Base-by-base conservation (phyloP, 2,888 invertebrate species). In the Metellina segmentata region DNA sequence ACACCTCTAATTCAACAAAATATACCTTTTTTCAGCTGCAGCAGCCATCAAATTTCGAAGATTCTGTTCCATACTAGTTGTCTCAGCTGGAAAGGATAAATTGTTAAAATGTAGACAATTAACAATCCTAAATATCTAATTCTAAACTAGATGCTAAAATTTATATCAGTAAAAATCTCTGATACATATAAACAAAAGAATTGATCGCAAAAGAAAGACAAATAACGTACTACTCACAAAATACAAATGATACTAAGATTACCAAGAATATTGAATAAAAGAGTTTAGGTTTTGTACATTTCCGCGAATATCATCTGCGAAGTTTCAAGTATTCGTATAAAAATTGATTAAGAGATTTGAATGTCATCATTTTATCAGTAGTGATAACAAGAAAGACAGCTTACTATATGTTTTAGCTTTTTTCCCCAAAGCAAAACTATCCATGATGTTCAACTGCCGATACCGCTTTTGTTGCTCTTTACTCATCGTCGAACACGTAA, bases 21-120 rank as follows among this genome's bases (percentile, higher is more conserved):
- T 16, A 19, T 75, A 89, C 88, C 88, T 89, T n/a, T 72, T 82
- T 49, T 75, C 81, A 75, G 88, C 88, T 72, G 88, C 88, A 81
- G 88, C 88, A 52, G 81, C 88, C 81, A 89, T 61, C 69, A 75
- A 69, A 75, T 89, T 51, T 70, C 88, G 20, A 20, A 89, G 74
- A 52, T 79, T 86, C 20, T 78, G 70, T 1, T 86, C 71, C 78
- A 86, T 78, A 52, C 6, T 78, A 6, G 70, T 9, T 20, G 61
- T 51, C 20, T 7, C 51, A 48, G 34, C 85, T 75, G 75, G 16
- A 49, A 8, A 52, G 19, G 7, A 71, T 20, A 16, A 20, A 77
- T 8, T 2, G 4, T 34, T 34, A 34, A 34, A 34, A 34, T 34
- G 34, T 34, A 34, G 34, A 34, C 1, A 2, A 34, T 34, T 34